Base-by-base conservation (phyloP, 1,140 invertebrate species). In the Phortica variegata region DNA sequence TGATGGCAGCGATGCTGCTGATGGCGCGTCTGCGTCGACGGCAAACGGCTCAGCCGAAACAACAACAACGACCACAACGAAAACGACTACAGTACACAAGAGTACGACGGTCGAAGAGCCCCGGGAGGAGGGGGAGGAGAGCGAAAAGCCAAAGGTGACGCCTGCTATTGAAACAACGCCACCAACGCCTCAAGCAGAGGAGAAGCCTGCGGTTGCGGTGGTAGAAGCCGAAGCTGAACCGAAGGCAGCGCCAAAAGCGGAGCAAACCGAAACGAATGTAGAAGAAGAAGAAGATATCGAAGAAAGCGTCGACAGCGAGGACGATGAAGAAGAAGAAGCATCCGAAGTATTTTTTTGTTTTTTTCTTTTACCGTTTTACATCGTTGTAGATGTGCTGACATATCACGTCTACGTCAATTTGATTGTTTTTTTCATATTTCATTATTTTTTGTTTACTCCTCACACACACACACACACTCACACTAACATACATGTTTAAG, bases 251-350 rank as follows among this genome's bases (percentile, higher is more conserved):
- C 10, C 23, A 26, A 5, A 26, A 26, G 10, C 23, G 5, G 23
- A 6, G 5, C 5, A 26, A 49, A 15, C 38, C 43, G 47, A 48
- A 21, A 46, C 48, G n/a, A 26, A 13, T 40, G 54, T 41, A 3
- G 32, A 33, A 26, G 43, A 37, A 10, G 47, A 45, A 16, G 43
- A 53, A 9, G 15, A 43, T 15, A 37, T 43, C 3, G n/a, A 26
- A n/a, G 43, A 32, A 21, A n/a, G n/a, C n/a, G n/a, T n/a, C n/a
- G n/a, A n/a, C n/a, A n/a, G n/a, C n/a, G 9, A 29, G 13, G 17
- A 50, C 9, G 29, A 32, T n/a, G 36, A 53, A 10, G 29, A 21
- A 29, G 39, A 47, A 13, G 36, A 36, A 15, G 43, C 13, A 18
- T 16, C n/a, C 13, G 23, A 48, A 48, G 47, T 48, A 48, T 48